Evolutionary conservation across 1,140 invertebrate genomes (phyloP).

Genomic region (Paralvinella palmiformis): DNA sequence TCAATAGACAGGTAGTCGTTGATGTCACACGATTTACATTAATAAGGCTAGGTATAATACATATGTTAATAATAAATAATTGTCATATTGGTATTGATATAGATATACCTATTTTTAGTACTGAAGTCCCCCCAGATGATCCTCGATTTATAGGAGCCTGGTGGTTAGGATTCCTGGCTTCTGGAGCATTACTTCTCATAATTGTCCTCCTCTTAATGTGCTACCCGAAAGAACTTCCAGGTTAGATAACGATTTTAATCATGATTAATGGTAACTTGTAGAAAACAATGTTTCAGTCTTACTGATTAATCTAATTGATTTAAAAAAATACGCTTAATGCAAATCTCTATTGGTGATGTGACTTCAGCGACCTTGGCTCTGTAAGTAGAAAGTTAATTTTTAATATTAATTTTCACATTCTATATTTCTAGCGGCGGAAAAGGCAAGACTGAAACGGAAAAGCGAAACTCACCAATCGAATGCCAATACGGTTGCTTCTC

Average conservation of each 20-base stretch:
- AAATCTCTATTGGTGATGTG: too few species aligned
- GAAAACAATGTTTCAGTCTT: too few species aligned
- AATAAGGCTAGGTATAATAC: too few species aligned
- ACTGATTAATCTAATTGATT: too few species aligned
- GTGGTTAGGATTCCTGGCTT: slow-evolving; percentile 5
- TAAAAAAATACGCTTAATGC: too few species aligned
- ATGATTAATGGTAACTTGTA: not conserved
- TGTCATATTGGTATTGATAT: not conserved
- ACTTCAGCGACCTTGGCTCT: not conserved
- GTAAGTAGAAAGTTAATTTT: not conserved
- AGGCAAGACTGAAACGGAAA: not conserved
- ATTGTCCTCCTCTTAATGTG: not conserved
- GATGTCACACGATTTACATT: too few species aligned
- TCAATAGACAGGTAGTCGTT: too few species aligned
- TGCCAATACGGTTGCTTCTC: not conserved
- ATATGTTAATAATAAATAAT: not conserved
- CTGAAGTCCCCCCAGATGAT: not conserved
- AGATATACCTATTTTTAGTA: not conserved
- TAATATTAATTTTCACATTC: not conserved
- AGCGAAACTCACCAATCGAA: not conserved
- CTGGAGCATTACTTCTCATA: not conserved
- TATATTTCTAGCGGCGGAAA: not conserved
- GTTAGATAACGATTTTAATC: not conserved
- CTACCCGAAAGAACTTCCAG: not conserved
- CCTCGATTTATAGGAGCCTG: slow-evolving; percentile 6